phyloP scores from a whole-genome alignment of 2,888 invertebrate genomes.

The Punctoribates punctum region DNA sequence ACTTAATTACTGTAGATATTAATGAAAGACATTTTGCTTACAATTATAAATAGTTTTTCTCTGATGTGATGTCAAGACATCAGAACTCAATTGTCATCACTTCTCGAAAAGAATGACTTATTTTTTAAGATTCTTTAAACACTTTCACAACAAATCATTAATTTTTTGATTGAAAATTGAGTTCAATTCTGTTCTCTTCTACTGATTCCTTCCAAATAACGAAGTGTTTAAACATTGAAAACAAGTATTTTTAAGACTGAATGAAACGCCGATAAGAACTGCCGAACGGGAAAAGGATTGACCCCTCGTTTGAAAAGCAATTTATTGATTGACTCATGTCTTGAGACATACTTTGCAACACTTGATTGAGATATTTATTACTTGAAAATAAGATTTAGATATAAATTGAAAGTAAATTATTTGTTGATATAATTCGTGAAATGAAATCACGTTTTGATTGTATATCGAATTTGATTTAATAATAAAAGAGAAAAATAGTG shows the following conservation, averaged over 20 bases:
- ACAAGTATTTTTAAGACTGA: too few species aligned
- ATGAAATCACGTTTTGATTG: conserved; percentile 3
- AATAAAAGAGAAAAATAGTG: not conserved
- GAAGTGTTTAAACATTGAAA: too few species aligned
- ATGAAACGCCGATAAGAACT: too few species aligned
- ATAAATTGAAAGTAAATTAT: conserved; percentile 12
- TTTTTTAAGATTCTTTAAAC: not conserved
- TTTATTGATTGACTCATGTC: not conserved
- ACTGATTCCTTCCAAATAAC: too few species aligned
- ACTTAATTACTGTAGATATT: not conserved
- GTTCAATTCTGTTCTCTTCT: too few species aligned
- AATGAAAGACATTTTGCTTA: not conserved
- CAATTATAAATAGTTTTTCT: not conserved
- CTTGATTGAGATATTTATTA: conserved; percentile 2
- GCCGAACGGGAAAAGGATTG: too few species aligned
- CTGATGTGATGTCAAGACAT: conserved; percentile 1
- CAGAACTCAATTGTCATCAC: not conserved
- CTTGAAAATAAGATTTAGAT: conserved; percentile 12
- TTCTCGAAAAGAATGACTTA: not conserved
- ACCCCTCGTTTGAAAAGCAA: not conserved
- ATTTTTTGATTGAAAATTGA: not conserved
- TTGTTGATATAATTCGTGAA: conserved; percentile 4
- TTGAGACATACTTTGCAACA: not conserved
- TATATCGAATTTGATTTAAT: conserved; percentile 8
- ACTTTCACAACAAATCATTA: not conserved